Conservation (phyloP, 2,888 invertebrate genomes). For the Phanerotoma sp. region DNA sequence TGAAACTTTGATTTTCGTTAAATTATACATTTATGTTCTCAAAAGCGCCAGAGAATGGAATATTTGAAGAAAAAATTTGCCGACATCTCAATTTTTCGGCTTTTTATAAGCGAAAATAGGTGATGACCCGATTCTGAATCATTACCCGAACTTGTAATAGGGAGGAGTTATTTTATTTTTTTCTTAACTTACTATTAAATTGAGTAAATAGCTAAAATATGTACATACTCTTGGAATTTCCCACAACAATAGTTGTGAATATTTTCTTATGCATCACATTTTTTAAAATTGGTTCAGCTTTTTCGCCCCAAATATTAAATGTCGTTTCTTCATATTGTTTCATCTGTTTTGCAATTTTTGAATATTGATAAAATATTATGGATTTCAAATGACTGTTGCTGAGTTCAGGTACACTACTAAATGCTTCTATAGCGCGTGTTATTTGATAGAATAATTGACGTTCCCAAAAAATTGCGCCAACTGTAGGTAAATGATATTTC, state of each 20-base stretch:
- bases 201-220: too few relatives aligned
- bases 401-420: constrained; percentile 73
- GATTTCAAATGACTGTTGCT: constrained; percentile 73
- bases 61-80: too few relatives aligned
- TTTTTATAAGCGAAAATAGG: too few relatives aligned
- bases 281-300: constrained; percentile 66
- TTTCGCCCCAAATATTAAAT: constrained; percentile 71
- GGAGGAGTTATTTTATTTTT: too few relatives aligned
- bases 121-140: too few relatives aligned
- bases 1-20: too few relatives aligned
- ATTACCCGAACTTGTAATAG: too few relatives aligned
- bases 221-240: too few relatives aligned
- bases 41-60: too few relatives aligned
- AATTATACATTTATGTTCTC: too few relatives aligned
- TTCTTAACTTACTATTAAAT: too few relatives aligned
- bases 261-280: constrained; percentile 71
- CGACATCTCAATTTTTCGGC: too few relatives aligned
- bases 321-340: constrained; percentile 74
- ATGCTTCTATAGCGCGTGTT: constrained; percentile 77
- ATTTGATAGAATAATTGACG: constrained; percentile 76
- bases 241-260: constrained; percentile 59
- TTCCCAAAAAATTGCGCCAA: constrained; percentile 86
- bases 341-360: constrained; percentile 72
- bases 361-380: constrained; percentile 77
- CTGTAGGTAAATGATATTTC: constrained; percentile 75